These are phyloP conservation scores for Arothron firmamentum DNA, from an alignment of 2,113 vertebrate genomes.

Conservation along the genomic window DNA sequence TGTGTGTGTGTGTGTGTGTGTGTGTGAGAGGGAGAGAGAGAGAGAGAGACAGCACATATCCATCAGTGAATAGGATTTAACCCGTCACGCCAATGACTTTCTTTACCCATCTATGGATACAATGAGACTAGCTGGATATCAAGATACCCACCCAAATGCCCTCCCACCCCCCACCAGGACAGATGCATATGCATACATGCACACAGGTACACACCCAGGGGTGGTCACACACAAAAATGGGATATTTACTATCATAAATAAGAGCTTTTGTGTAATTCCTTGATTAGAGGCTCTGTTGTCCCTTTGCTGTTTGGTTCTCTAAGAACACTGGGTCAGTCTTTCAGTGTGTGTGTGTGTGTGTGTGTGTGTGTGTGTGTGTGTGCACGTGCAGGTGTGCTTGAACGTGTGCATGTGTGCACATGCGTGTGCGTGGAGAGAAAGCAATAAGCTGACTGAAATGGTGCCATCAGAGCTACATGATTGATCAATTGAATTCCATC, in stretches of 20 bases:
- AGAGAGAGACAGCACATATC: constrained; percentile 39
- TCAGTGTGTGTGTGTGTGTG: constrained; percentile 43
- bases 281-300: constrained; percentile 27
- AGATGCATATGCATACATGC: constrained; percentile 22
- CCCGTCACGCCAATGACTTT: constrained; percentile 75
- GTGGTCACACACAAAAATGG: constrained; percentile 36
- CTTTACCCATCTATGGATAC: constrained; percentile 72
- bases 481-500: constrained; percentile 99
- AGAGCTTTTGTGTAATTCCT: constrained; percentile 42
- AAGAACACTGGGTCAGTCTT: constrained; percentile 29
- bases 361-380: constrained; percentile 42
- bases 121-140: constrained; percentile 71
- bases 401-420: constrained; percentile 36
- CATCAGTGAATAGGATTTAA: constrained; percentile 73
- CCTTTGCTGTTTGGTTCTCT: constrained; percentile 31
- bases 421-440: constrained; percentile 74
- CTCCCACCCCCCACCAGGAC: constrained; percentile 9
- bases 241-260: constrained; percentile 54
- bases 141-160: constrained; percentile 52
- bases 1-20: constrained; percentile 18
- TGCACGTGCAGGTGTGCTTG: constrained; percentile 43
- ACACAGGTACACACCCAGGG: constrained; percentile 6
- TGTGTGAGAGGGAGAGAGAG: constrained; percentile 25
- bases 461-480: constrained; percentile 99
- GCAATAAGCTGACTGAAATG: constrained; percentile 99